Conservation (phyloP, 2,888 invertebrate genomes). For the Rhamnusium bicolor region DNA sequence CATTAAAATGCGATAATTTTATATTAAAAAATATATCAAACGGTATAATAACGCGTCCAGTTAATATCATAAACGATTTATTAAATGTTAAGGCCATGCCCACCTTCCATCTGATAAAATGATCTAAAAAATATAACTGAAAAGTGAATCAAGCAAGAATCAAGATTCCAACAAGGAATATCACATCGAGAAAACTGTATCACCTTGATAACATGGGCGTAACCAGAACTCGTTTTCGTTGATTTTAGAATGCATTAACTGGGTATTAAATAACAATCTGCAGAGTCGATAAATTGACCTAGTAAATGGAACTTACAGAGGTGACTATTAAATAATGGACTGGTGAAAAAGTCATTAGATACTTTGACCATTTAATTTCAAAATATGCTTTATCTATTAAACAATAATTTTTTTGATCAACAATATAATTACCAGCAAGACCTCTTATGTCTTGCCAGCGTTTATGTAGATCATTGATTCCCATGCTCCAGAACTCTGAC, state of each 20-base stretch:
- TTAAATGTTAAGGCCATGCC: constrained; percentile 64
- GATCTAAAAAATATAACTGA: constrained; percentile 54
- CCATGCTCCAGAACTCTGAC: too few species aligned
- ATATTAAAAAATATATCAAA: constrained; percentile 28
- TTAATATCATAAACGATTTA: constrained; percentile 55
- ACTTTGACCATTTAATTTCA: too few species aligned
- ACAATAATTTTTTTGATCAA: too few species aligned
- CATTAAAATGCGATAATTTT: constrained; percentile 2
- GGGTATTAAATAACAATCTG: too few species aligned
- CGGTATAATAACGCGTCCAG: constrained; percentile 42
- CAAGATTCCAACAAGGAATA: constrained; percentile 44
- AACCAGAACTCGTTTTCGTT: constrained; percentile 4
- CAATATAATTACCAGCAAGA: too few species aligned
- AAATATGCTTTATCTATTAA: too few species aligned
- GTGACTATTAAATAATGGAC: too few species aligned
- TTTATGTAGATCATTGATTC: too few species aligned
- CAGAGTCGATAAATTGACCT: too few species aligned
- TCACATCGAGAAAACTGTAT: constrained; percentile 64
- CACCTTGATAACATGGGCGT: constrained; percentile 58
- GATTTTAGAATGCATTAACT: not conserved
- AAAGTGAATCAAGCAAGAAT: constrained; percentile 52
- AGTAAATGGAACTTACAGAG: too few species aligned
- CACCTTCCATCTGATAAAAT: constrained; percentile 58
- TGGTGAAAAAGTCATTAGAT: too few species aligned
- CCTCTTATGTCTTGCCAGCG: too few species aligned